Conservation (phyloP, 2,113 vertebrate genomes). For the Malurus elegans region DNA sequence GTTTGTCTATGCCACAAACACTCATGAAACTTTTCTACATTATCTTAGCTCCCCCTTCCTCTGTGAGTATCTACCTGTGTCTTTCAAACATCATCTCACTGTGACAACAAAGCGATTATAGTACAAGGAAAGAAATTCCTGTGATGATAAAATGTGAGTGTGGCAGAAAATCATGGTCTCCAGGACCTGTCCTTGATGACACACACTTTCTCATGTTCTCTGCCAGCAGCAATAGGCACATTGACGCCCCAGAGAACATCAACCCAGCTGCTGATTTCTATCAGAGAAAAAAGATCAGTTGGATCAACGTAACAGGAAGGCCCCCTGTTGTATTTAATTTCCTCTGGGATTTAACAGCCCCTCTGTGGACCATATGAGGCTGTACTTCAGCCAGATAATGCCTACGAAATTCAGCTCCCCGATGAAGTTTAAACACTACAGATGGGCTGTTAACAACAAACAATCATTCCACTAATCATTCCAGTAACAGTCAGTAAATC, state of each 20-base stretch:
- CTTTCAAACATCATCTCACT: neutral
- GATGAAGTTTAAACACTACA: conserved; percentile 62
- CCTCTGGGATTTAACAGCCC: conserved; percentile 58
- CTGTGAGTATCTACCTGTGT: neutral
- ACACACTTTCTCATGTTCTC: conserved; percentile 25
- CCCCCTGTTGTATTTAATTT: conserved; percentile 65
- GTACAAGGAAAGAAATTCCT: neutral
- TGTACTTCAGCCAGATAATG: conserved; percentile 46
- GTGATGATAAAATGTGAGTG: conserved; percentile 1
- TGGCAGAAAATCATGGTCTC: neutral
- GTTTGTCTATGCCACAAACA: neutral
- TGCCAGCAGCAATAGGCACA: conserved; percentile 30
- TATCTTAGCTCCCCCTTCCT: neutral
- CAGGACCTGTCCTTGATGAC: neutral
- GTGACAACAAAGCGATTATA: neutral
- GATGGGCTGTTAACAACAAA: conserved; percentile 63
- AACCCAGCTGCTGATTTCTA: conserved; percentile 41
- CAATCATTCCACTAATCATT: conserved; percentile 61
- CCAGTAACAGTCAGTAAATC: conserved; percentile 50
- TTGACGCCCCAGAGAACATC: neutral
- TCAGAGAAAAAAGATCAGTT: conserved; percentile 39
- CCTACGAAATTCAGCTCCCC: conserved; percentile 50
- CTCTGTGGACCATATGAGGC: conserved; percentile 56
- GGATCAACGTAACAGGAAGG: conserved; percentile 57
- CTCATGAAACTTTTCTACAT: neutral